These are phyloP conservation scores for Graphium colonna DNA, from an alignment of 2,888 invertebrate genomes.

Conservation along the genomic window DNA sequence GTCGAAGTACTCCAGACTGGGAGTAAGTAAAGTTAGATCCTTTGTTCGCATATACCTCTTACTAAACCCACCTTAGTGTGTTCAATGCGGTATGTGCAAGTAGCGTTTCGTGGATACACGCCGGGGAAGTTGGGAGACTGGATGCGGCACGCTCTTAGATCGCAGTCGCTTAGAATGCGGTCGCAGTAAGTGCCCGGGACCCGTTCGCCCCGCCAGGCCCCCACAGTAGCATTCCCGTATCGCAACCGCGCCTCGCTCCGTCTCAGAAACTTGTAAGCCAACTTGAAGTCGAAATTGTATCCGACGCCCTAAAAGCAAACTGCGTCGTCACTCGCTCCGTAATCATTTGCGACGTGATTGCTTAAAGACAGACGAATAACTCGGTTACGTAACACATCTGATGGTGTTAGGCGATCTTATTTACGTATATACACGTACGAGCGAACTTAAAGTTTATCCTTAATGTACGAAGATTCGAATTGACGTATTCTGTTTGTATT, in stretches of 20 bases:
- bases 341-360: slow-evolving; percentile 24
- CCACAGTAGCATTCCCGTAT: slow-evolving; percentile 87
- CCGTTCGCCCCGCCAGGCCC: slow-evolving; percentile 87
- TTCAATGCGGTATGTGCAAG: slow-evolving; percentile 88
- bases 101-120: slow-evolving; percentile 92
- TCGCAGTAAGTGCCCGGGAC: slow-evolving; percentile 90
- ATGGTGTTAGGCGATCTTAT: not conserved
- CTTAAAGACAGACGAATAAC: slow-evolving; percentile 7
- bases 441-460: too few relatives aligned
- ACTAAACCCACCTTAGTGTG: slow-evolving; percentile 70
- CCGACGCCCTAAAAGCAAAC: slow-evolving; percentile 82
- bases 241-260: slow-evolving; percentile 87
- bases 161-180: slow-evolving; percentile 88
- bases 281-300: slow-evolving; percentile 90
- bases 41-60: slow-evolving; percentile 8
- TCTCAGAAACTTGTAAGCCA: slow-evolving; percentile 90
- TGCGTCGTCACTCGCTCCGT: slow-evolving; percentile 35
- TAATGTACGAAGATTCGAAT: too few relatives aligned
- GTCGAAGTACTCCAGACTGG: slow-evolving; percentile 1
- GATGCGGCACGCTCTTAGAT: slow-evolving; percentile 84
- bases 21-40: slow-evolving; percentile 12
- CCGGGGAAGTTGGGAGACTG: slow-evolving; percentile 96
- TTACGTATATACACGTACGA: not conserved
- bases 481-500: too few relatives aligned
- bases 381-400: not conserved